These are phyloP conservation scores for Cinclus mexicanus DNA, from an alignment of 2,113 vertebrate species.

Conservation along the genomic window DNA sequence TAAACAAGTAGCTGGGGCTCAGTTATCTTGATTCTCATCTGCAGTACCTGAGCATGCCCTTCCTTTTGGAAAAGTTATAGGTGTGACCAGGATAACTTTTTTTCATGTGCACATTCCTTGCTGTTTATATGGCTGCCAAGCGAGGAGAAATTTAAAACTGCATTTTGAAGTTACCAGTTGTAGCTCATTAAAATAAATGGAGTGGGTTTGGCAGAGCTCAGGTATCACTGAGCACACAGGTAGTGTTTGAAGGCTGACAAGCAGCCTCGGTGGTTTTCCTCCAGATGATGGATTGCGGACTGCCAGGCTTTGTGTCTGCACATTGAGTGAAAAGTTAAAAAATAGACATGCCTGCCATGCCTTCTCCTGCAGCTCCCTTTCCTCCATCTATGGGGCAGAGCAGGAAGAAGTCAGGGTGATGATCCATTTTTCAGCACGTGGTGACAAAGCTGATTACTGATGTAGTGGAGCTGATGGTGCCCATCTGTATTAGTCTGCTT, in stretches of 20 bases:
- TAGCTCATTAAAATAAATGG: not conserved
- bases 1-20: slow-evolving; percentile 24
- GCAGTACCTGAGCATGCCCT: not conserved
- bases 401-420: not conserved
- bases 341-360: not conserved
- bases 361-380: not conserved
- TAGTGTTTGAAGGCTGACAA: not conserved
- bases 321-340: not conserved
- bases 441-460: not conserved
- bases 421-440: not conserved
- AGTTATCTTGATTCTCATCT: slow-evolving; percentile 5
- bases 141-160: not conserved
- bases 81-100: not conserved
- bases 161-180: not conserved
- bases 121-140: not conserved
- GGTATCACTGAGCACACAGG: not conserved
- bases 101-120: not conserved
- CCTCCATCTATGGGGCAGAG: accelerated
- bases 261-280: not conserved
- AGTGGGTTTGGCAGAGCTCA: not conserved
- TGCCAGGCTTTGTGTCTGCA: not conserved
- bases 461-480: not conserved
- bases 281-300: not conserved
- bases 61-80: not conserved
- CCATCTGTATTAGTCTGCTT: not conserved